Evolutionary conservation across 2,888 invertebrate genomes (phyloP), one percentile per base, ranked within the genome.

Genomic region (Zelleria hepariella): DNA sequence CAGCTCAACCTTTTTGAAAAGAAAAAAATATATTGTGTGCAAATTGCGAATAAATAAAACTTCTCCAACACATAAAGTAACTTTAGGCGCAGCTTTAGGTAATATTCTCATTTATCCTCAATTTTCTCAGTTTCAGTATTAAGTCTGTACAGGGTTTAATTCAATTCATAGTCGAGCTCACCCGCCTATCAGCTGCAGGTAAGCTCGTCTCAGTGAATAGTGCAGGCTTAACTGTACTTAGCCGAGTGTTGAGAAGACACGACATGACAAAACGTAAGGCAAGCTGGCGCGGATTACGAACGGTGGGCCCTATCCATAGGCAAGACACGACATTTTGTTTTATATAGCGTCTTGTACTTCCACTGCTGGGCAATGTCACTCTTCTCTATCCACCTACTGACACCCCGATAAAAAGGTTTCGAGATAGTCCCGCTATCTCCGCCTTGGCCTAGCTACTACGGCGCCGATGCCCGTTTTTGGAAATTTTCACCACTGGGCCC

Each of bases 201-300:
- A 53, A 42, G 32, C 25, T 24, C 5, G 23, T 15, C 24, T 53
- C 25, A 53, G 24, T 53, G 53, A 53, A 53, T 24, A 53, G 25
- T n/a, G 5, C 53, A 7, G 15, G 55, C 55, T 55, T 55, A 32
- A 21, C 55, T 55, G 24, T 32, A 18, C 55, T 55, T 55, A 55
- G 32, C 21, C 6, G 32, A 27, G 20, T 55, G 55, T 32, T 32
- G 55, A 55, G 55, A 27, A 18, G 32, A 20, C 18, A 55, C 25
- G 21, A 26, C 55, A 23, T 21, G 51, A 51, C 51, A 51, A 51
- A 49, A 49, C 7, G 49, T 7, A 18, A 49, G 49, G 21, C 49
- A 42, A 42, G 32, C 51, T 6, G 21, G 51, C 20, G 20, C 3
- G 51, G 21, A 8, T 20, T 51, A 20, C n/a, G 15, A 15, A 42